Conservation (phyloP, 2,888 invertebrate species). For the Drosophila mimica region DNA sequence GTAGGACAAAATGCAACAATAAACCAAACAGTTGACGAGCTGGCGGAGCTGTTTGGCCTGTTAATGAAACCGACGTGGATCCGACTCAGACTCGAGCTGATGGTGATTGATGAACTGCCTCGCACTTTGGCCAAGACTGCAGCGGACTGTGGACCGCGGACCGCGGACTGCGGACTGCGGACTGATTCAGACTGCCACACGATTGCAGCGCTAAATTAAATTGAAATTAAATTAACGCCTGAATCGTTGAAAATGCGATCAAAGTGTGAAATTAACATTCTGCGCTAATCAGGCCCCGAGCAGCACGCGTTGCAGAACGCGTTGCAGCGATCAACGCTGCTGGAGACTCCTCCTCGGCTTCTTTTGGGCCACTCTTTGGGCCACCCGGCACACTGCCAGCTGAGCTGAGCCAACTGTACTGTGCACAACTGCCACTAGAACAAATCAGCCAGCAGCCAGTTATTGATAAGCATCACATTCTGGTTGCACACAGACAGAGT, state of each 20-base stretch:
- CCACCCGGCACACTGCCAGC: slow-evolving; percentile 21
- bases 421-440: slow-evolving; percentile 53
- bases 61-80: slow-evolving; percentile 69
- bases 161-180: neutral
- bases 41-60: slow-evolving; percentile 41
- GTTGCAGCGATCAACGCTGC: slow-evolving; percentile 10
- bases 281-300: slow-evolving; percentile 73
- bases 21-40: slow-evolving; percentile 74
- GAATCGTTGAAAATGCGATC: slow-evolving; percentile 74
- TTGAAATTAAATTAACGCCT: slow-evolving; percentile 80
- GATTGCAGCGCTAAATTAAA: slow-evolving; percentile 69
- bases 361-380: slow-evolving; percentile 23
- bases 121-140: slow-evolving; percentile 20
- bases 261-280: slow-evolving; percentile 82
- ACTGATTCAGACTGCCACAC: slow-evolving; percentile 8
- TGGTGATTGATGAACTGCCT: slow-evolving; percentile 70
- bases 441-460: slow-evolving; percentile 48
- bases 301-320: slow-evolving; percentile 61
- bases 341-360: slow-evolving; percentile 9
- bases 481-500: slow-evolving; percentile 22
- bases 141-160: neutral
- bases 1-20: slow-evolving; percentile 79
- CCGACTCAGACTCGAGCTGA: slow-evolving; percentile 25
- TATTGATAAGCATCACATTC: slow-evolving; percentile 62
- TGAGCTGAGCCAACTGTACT: slow-evolving; percentile 15